Base-by-base conservation (phyloP, 2,888 invertebrate genomes). In the Meteorus colon region DNA sequence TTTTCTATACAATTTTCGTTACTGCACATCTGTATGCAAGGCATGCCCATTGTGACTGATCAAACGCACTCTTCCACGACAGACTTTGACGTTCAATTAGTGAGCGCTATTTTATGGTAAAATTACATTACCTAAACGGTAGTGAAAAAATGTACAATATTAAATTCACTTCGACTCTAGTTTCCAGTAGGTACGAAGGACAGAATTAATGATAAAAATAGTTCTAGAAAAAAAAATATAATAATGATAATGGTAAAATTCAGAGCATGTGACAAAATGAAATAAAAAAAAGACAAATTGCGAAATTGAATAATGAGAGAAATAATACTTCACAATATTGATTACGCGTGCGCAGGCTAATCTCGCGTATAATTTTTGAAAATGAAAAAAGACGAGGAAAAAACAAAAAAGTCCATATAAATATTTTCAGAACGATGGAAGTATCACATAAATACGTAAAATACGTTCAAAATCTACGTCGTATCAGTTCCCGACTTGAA, bases 401-500 rank as follows among this genome's bases (percentile, higher is more conserved):
- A n/a, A 48, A n/a, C 1, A 16, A 55, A 19, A 55, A 55, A 8
- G n/a, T 55, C 4, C 8, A 19, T 19, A 8, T 19, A 55, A 48
- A 55, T 4, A 55, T 6, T 55, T 5, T 55, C 19, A 19, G 19
- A 8, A 55, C 55, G n/a, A 55, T 55, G 19, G 19, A 55, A 55
- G 55, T 55, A 55, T 55, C 55, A 55, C 55, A 55, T 55, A 19
- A 55, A 55, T 55, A 55, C 19, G 27, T 63, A 48, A 48, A 63
- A 19, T 72, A 62, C 29, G 19, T 48, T 45, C 24, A 72, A 31
- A 45, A 41, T 31, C 37, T 72, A 72, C n/a, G 19, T 45, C 29
- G n/a, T 34, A 48, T 31, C 34, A n/a, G 63, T 29, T 59, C 59
- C 24, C 31, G 59, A 65, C 37, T 62, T 24, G 27, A 3, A 41